Conservation (phyloP, 2,113 vertebrate genomes). For the Pungitius pungitius region DNA sequence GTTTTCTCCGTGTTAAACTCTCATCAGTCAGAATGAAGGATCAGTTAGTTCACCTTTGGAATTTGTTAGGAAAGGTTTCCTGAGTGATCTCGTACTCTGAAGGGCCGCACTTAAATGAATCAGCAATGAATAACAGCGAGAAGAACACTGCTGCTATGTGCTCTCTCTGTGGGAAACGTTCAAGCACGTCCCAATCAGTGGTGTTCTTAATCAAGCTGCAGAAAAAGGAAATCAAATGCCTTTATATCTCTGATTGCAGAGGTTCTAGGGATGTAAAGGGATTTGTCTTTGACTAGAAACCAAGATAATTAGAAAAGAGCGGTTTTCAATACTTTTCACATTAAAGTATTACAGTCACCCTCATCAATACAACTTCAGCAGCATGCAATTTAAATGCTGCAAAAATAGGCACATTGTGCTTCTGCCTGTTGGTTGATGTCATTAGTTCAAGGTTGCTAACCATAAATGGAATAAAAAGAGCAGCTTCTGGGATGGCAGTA, state of each 20-base stretch:
- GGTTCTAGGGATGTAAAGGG: neutral
- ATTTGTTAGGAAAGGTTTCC: neutral
- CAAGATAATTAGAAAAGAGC: conserved; percentile 11
- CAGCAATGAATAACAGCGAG: conserved; percentile 5
- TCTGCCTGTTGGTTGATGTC: conserved; percentile 8
- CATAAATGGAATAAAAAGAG: conserved; percentile 29
- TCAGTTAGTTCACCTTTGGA: neutral
- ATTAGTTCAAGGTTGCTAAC: conserved; percentile 13
- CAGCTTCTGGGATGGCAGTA: conserved; percentile 5
- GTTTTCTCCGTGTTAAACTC: neutral
- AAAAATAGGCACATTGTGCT: conserved; percentile 17
- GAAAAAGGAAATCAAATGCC: conserved; percentile 13
- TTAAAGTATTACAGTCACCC: conserved; percentile 10
- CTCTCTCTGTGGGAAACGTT: conserved; percentile 6
- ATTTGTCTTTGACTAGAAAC: conserved; percentile 16
- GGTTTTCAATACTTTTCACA: conserved; percentile 1
- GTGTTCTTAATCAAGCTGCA: conserved; percentile 34
- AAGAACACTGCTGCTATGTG: conserved; percentile 3
- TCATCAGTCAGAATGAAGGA: neutral
- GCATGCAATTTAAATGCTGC: conserved; percentile 24
- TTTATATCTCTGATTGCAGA: conserved; percentile 38
- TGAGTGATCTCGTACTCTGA: neutral
- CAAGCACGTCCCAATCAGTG: conserved; percentile 29
- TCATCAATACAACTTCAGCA: neutral
- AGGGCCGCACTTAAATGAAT: conserved; percentile 7